Evolutionary conservation across 2,797 vertebrate genomes (phyloP), one percentile per base, ranked within the genome.

Genomic region (Streptopelia turtur): DNA sequence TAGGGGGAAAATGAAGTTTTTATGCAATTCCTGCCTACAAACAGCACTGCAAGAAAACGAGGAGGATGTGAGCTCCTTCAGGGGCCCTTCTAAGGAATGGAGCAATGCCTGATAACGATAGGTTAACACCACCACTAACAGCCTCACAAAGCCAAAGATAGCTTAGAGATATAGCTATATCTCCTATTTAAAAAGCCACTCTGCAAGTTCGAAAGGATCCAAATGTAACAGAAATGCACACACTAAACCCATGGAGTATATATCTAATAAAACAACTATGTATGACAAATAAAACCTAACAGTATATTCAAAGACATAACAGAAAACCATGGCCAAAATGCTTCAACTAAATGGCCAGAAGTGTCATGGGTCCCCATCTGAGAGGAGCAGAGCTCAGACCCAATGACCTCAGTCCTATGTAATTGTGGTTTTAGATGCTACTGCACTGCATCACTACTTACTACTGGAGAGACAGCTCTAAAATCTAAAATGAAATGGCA

Each of bases 51-150:
- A 27, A 16, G 39, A 15, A 27, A 10, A 13, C 6, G 2, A 17
- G 30, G 56, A 20, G 10, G 28, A 4, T 3, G 9, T 3, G 21
- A 25, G 28, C 49, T 21, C 9, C 16, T 11, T 9, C 16, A 11
- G 72, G 13, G 16, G 16, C 10, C 21, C 31, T 43, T 7, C 35
- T 3, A 13, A 35, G 37, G 35, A 23, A 18, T 0, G n/a, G 31
- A n/a, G 45, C n/a, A 5, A 17, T 8, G 25, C 27, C 25, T 13
- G 21, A 1, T 11, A 55, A 15, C 3, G 0, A 17, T 1, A 7
- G 20, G 33, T 21, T 11, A 21, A 30, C 5, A 1, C 5, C 1
- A 3, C 5, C 47, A 16, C 21, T 3, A 27, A 35, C 16, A 12
- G 59, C 50, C 41, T 18, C 11, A 1, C 35, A 35, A 11, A 50